Evolutionary conservation across 2,888 invertebrate genomes (phyloP).

Genomic region (Dolichopus griseipennis): DNA sequence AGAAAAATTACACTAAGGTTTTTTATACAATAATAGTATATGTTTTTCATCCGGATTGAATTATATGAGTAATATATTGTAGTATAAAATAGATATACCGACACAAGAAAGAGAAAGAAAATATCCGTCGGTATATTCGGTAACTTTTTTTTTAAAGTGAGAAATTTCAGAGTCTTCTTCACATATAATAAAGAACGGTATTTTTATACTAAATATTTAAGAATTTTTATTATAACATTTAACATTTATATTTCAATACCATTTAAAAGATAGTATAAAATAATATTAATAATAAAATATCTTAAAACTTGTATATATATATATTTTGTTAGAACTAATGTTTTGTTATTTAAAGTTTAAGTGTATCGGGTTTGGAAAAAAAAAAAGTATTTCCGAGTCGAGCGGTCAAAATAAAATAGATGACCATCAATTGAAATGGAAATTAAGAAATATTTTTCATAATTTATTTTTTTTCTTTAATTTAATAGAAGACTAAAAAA

Average conservation of each 20-base stretch:
- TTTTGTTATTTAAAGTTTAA: no score
- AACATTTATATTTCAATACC: background rate
- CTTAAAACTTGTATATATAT: no score
- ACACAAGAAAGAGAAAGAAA: no score
- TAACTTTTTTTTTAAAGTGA: no score
- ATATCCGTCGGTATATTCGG: background rate
- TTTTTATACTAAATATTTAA: background rate
- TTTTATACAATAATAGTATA: background rate
- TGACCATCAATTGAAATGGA: background rate
- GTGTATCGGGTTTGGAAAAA: no score
- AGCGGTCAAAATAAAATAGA: background rate
- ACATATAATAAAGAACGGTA: background rate
- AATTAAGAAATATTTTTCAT: conserved; percentile 6
- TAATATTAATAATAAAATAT: no score
- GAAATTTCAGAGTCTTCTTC: no score
- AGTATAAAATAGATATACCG: no score
- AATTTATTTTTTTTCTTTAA: background rate
- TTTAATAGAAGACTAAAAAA: background rate
- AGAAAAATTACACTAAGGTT: no score
- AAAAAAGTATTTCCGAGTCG: background rate
- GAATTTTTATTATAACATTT: background rate
- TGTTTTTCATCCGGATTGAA: background rate
- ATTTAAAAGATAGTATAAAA: no score
- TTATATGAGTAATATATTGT: background rate
- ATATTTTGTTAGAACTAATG: no score